Conservation (phyloP, 2,113 vertebrate genomes). For the Neolamprologus tretocephalus region DNA sequence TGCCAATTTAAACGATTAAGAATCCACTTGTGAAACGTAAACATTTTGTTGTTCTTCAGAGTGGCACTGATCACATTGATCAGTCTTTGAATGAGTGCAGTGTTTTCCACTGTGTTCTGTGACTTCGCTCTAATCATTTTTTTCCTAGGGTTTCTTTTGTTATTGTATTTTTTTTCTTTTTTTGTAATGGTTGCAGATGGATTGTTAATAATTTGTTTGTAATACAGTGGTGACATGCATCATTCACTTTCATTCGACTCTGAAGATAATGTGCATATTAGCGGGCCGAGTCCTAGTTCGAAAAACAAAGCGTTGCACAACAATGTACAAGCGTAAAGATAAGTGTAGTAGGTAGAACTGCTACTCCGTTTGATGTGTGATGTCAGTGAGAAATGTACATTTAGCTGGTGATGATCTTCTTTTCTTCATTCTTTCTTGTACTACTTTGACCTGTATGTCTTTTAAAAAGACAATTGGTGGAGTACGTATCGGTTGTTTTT, state of each 20-base stretch:
- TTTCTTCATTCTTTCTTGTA: constrained; percentile 92
- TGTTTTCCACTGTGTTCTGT: constrained; percentile 94
- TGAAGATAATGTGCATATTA: constrained; percentile 90
- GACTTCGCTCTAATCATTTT: constrained; percentile 76
- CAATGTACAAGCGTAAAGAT: constrained; percentile 91
- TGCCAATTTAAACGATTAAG: constrained; percentile 84
- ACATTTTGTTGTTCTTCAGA: constrained; percentile 69
- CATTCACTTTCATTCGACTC: constrained; percentile 86
- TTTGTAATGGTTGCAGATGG: constrained; percentile 76
- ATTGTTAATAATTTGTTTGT: constrained; percentile 90
- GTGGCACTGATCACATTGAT: constrained; percentile 99
- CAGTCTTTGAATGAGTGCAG: constrained; percentile 85
- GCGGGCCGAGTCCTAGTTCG: constrained; percentile 79
- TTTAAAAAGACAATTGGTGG: constrained; percentile 99
- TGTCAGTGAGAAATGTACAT: constrained; percentile 98
- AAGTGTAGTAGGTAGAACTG: constrained; percentile 96
- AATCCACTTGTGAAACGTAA: constrained; percentile 79
- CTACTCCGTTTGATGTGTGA: constrained; percentile 94
- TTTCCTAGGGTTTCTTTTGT: constrained; percentile 65
- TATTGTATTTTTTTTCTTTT: constrained; percentile 57
- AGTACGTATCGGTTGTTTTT: constrained; percentile 96
- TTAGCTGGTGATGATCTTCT: constrained; percentile 90
- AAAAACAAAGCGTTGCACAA: constrained; percentile 88
- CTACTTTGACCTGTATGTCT: constrained; percentile 99
- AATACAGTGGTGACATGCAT: constrained; percentile 89